Evolutionary conservation across 2,888 invertebrate species (phyloP).

Genomic region (Eupithecia vulgata): DNA sequence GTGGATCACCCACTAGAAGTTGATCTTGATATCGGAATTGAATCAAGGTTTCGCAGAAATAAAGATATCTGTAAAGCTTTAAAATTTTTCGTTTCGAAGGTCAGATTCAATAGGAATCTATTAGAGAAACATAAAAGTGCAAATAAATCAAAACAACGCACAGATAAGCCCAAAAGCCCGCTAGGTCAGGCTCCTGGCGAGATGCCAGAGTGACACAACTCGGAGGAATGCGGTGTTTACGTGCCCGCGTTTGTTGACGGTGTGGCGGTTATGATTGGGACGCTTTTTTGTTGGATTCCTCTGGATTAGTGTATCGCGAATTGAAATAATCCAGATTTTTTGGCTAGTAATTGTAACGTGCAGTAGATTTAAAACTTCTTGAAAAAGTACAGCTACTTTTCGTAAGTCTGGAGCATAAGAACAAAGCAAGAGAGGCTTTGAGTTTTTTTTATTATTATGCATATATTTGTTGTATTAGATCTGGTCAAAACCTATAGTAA

Average conservation of each 20-base stretch:
- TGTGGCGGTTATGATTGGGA: conserved; percentile 43
- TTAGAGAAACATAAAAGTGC: conserved; percentile 28
- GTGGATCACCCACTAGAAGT: neutral
- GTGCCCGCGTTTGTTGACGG: conserved; percentile 66
- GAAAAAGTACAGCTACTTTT: neutral
- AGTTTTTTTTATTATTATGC: neutral
- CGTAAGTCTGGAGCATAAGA: neutral
- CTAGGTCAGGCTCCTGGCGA: conserved; percentile 75
- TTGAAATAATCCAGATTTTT: neutral
- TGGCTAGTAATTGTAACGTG: neutral
- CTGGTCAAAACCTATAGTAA: neutral
- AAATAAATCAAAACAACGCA: conserved; percentile 42
- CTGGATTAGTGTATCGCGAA: neutral
- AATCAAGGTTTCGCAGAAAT: neutral
- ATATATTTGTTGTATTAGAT: conserved; percentile 4
- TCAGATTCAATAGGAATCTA: conserved; percentile 19
- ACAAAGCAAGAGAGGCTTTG: neutral
- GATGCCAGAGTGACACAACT: conserved; percentile 75
- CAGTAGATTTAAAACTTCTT: neutral
- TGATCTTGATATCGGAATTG: neutral
- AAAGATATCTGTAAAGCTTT: neutral
- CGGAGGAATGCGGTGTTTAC: conserved; percentile 76
- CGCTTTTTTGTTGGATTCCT: conserved; percentile 6
- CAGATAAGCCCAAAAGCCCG: conserved; percentile 46
- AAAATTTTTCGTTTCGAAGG: conserved; percentile 20